Evolutionary conservation across 2,888 invertebrate genomes (phyloP).

Genomic region (Dasysyrphus tricinctus): DNA sequence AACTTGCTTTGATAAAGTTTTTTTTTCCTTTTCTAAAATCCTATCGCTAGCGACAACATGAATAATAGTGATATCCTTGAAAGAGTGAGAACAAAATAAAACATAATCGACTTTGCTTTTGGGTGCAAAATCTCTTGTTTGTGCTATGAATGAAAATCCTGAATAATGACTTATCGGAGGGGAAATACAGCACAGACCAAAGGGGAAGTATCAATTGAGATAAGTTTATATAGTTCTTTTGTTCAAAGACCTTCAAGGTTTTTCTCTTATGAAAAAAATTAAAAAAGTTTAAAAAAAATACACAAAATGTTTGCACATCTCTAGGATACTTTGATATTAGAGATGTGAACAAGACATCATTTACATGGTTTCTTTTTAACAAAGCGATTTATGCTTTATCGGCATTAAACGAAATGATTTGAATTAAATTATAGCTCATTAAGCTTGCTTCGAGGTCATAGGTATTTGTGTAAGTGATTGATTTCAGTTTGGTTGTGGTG

Average conservation of each 20-base stretch:
- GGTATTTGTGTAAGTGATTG: neutral
- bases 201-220: conserved; percentile 49
- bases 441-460: conserved; percentile 61
- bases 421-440: conserved; percentile 57
- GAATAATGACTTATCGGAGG: conserved; percentile 67
- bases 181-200: conserved; percentile 6
- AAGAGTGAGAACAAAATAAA: conserved; percentile 27
- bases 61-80: conserved; percentile 65
- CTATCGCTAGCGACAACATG: conserved; percentile 30
- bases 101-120: conserved; percentile 43
- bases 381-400: conserved; percentile 17
- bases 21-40: conserved; percentile 4
- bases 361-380: neutral
- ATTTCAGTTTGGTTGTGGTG: no score
- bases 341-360: conserved; percentile 1
- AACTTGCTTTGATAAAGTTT: conserved; percentile 21
- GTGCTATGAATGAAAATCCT: conserved; percentile 56
- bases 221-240: conserved; percentile 51
- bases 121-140: conserved; percentile 23
- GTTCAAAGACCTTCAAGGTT: conserved; percentile 62
- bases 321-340: neutral
- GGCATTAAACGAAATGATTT: conserved; percentile 21
- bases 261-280: conserved; percentile 1
- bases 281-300: conserved; percentile 12
- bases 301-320: conserved; percentile 39